phyloP scores from a whole-genome alignment of 2,888 invertebrate genomes.

The Thera britannica region DNA sequence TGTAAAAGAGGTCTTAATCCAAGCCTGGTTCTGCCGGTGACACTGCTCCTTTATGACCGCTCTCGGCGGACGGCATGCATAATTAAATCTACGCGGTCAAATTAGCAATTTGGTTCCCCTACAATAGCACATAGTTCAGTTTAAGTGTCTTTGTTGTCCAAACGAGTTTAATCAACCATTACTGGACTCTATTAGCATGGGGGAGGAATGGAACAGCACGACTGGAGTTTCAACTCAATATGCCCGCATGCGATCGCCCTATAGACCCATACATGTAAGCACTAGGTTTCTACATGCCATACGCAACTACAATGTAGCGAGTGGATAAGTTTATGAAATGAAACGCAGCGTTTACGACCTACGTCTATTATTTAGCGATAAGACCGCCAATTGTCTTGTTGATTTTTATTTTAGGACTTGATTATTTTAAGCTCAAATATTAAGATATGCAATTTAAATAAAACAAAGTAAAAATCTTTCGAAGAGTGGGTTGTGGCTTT shows the following conservation, averaged over 20 bases:
- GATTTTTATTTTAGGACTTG: no score
- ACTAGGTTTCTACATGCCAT: no score
- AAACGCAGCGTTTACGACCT: no score
- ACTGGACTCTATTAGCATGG: constrained; percentile 68
- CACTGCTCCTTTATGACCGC: constrained; percentile 78
- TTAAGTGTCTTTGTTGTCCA: constrained; percentile 77
- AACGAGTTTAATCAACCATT: constrained; percentile 79
- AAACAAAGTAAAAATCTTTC: no score
- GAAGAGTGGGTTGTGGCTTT: no score
- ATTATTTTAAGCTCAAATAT: no score
- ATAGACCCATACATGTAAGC: no score
- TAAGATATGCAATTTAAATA: no score
- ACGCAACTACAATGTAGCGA: no score
- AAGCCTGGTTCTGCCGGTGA: constrained; percentile 61
- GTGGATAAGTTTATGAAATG: no score
- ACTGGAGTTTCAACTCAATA: background rate
- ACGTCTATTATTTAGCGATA: no score
- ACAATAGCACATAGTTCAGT: constrained; percentile 80
- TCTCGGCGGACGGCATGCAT: constrained; percentile 78
- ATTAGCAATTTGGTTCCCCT: constrained; percentile 79
- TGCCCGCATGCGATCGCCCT: background rate
- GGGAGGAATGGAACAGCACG: constrained; percentile 10
- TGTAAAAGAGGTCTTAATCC: background rate
- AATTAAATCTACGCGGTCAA: constrained; percentile 84
- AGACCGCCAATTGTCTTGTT: no score